Conservation (phyloP, 2,113 vertebrate genomes). For the Chloropsis hardwickii region DNA sequence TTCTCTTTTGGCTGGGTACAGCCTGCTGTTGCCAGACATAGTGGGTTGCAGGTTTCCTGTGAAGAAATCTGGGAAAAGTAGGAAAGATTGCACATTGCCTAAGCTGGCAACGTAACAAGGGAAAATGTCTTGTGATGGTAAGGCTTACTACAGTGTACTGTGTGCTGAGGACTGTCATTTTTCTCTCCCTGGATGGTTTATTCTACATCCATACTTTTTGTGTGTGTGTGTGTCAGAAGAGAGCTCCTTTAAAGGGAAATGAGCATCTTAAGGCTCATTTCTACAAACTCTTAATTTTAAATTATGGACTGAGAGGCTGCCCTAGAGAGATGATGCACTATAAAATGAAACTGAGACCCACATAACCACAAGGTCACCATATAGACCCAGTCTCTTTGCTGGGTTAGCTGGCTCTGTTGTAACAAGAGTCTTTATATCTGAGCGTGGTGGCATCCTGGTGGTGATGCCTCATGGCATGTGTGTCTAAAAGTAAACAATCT, state of each 20-base stretch:
- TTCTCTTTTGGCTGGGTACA: neutral
- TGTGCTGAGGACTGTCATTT: neutral
- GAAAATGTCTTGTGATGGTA: neutral
- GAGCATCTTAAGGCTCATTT: neutral
- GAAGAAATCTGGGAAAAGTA: neutral
- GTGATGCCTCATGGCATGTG: neutral
- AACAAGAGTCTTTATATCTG: neutral
- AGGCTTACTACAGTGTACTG: neutral
- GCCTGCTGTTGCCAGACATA: neutral
- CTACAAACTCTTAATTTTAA: neutral
- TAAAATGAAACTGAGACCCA: neutral
- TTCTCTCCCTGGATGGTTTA: neutral
- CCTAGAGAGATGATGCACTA: neutral
- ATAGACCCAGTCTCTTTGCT: neutral
- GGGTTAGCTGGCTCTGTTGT: neutral
- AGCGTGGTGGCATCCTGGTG: neutral
- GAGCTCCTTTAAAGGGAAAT: neutral
- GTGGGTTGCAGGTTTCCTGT: neutral
- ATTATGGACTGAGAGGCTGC: neutral
- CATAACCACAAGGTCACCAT: fast-evolving
- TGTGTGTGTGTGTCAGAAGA: neutral
- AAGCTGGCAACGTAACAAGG: neutral
- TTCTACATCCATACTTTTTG: neutral
- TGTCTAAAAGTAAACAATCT: neutral
- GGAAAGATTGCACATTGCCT: neutral